Percentiles rank a stretch among this genome's conserved stretches.
phyloP scores from a whole-genome alignment of 1,140 invertebrate species.

The Eulimnadia texana region DNA sequence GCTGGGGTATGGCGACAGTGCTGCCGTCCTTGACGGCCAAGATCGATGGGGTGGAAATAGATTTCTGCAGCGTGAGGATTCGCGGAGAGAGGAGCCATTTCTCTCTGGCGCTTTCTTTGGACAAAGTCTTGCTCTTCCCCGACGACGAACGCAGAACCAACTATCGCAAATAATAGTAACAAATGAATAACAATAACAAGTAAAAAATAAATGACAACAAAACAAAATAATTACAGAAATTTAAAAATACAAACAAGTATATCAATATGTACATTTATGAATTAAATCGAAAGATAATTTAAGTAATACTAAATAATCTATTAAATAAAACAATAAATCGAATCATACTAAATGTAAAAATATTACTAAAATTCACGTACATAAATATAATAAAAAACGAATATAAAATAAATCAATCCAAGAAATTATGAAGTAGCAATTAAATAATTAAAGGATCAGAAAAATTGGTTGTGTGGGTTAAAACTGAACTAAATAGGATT shows the following conservation, averaged over 20 bases:
- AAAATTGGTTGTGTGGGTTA: too few relatives aligned
- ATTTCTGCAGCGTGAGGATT: conserved; percentile 63
- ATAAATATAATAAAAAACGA: too few relatives aligned
- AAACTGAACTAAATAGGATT: neutral
- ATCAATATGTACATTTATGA: neutral
- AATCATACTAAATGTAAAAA: too few relatives aligned
- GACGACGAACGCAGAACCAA: conserved; percentile 1
- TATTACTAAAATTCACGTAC: too few relatives aligned
- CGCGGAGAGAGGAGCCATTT: conserved; percentile 8
- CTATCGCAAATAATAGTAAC: too few relatives aligned
- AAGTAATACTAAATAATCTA: neutral
- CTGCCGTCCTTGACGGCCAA: conserved; percentile 45
- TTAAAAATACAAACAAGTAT: neutral
- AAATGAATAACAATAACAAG: too few relatives aligned
- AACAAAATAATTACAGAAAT: too few relatives aligned
- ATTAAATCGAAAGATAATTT: neutral
- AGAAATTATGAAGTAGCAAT: neutral
- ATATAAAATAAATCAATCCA: too few relatives aligned
- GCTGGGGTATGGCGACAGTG: conserved; percentile 14
- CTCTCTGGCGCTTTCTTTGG: neutral
- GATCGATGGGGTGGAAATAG: conserved; percentile 76
- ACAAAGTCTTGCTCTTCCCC: neutral
- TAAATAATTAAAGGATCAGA: neutral
- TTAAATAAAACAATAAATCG: neutral
- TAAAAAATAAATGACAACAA: too few relatives aligned